Percentiles rank a stretch among this genome's conserved stretches.
phyloP scores from a whole-genome alignment of 2,797 vertebrate species.

The Tapera naevia region DNA sequence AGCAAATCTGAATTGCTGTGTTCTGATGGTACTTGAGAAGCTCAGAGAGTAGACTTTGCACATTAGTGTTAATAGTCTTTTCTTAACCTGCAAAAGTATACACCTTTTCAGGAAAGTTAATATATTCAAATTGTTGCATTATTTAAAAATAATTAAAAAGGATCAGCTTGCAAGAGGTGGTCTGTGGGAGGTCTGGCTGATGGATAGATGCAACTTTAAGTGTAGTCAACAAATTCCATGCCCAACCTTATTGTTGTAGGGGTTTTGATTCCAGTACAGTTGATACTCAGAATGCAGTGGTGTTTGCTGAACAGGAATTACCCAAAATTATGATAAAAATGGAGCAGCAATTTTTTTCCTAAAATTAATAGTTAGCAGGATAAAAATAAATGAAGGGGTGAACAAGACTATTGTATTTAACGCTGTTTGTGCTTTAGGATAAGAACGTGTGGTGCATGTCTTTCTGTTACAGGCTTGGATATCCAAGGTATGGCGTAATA shows the following conservation, averaged over 20 bases:
- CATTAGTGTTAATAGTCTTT: not conserved
- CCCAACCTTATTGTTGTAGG: not conserved
- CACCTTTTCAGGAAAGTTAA: not conserved
- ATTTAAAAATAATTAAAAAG: not conserved
- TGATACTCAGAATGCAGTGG: not conserved
- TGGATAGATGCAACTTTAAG: not conserved
- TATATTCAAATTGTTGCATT: not conserved
- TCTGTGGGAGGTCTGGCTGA: not conserved
- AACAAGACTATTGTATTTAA: not conserved
- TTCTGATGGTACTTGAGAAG: not conserved
- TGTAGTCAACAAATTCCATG: not conserved
- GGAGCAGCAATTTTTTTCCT: not conserved
- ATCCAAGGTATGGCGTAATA: not conserved
- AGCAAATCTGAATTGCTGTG: not conserved
- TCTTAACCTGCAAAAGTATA: not conserved
- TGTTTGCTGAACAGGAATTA: not conserved
- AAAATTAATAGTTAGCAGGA: not conserved
- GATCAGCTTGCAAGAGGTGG: not conserved
- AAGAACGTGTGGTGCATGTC: not conserved
- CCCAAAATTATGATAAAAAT: not conserved
- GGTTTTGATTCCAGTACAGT: not conserved
- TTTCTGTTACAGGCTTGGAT: not conserved
- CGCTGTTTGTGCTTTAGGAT: not conserved
- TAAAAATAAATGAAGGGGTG: not conserved
- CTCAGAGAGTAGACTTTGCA: not conserved